These are phyloP conservation scores for Microcebus ravelobensis DNA, from an alignment of 2,113 vertebrate genomes.

Conservation along the genomic window DNA sequence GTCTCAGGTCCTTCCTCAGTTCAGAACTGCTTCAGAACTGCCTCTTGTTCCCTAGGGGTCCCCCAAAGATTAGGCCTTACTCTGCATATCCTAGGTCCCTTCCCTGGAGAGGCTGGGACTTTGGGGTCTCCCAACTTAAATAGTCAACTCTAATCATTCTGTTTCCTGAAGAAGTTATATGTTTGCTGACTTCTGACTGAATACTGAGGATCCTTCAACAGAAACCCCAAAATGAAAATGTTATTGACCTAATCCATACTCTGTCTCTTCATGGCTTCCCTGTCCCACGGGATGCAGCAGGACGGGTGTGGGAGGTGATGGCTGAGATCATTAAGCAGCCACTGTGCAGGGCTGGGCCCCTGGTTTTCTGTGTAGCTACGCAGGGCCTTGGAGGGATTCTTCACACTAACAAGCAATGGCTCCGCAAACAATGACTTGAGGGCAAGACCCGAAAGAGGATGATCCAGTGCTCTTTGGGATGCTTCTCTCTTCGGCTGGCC, in stretches of 20 bases:
- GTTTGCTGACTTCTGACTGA: slow-evolving; percentile 41
- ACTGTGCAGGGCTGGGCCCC: neutral
- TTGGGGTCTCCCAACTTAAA: neutral
- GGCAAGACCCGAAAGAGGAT: neutral
- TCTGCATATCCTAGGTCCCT: neutral
- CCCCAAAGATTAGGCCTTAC: neutral
- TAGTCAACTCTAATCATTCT: neutral
- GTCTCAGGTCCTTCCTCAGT: neutral
- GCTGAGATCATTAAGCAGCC: neutral
- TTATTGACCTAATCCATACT: neutral
- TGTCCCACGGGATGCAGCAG: neutral
- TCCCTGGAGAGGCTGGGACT: neutral
- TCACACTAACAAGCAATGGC: neutral
- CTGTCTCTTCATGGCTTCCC: neutral
- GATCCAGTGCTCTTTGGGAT: neutral
- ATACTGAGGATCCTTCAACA: neutral
- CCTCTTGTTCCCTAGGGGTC: neutral
- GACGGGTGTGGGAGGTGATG: neutral
- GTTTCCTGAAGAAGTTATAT: neutral
- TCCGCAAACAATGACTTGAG: neutral
- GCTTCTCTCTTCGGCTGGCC: neutral
- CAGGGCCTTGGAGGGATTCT: neutral
- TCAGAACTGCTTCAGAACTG: neutral
- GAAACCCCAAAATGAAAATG: neutral
- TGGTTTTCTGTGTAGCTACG: neutral